These are phyloP conservation scores for Eilema depressum DNA, from an alignment of 2,888 invertebrate species.

Conservation along the genomic window DNA sequence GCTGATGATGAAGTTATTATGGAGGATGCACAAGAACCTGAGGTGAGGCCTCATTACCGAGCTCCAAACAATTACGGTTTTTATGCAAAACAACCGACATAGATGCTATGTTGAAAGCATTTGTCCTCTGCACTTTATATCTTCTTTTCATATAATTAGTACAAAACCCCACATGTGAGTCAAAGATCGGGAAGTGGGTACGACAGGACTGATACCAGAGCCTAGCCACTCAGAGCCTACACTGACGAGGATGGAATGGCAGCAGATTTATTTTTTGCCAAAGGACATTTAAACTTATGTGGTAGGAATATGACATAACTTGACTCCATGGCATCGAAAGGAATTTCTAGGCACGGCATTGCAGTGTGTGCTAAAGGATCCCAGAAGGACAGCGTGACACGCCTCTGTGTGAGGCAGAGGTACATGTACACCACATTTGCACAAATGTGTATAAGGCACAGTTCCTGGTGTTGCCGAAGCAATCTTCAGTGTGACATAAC, in stretches of 20 bases:
- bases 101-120: not conserved
- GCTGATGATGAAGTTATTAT: conserved; percentile 80
- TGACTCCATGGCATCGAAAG: too few species aligned
- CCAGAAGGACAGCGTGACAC: too few species aligned
- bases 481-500: too few species aligned
- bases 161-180: not conserved
- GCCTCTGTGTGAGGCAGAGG: too few species aligned
- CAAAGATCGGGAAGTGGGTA: not conserved
- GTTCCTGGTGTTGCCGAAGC: too few species aligned
- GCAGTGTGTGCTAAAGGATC: too few species aligned
- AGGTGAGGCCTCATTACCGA: conserved; percentile 72
- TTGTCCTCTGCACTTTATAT: not conserved
- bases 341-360: too few species aligned
- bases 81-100: conserved; percentile 6
- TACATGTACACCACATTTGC: too few species aligned
- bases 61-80: conserved; percentile 31
- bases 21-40: conserved; percentile 77
- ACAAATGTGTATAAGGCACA: too few species aligned
- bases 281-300: too few species aligned
- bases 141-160: conserved; percentile 1
- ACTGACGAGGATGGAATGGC: not conserved
- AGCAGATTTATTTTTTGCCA: too few species aligned
- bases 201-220: not conserved
- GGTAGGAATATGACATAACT: too few species aligned
- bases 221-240: not conserved